A percentile compares a stretch with the other conserved stretches of the same genome.
phyloP scores from a whole-genome alignment of 2,113 vertebrate species.

The Kryptolebias marmoratus region DNA sequence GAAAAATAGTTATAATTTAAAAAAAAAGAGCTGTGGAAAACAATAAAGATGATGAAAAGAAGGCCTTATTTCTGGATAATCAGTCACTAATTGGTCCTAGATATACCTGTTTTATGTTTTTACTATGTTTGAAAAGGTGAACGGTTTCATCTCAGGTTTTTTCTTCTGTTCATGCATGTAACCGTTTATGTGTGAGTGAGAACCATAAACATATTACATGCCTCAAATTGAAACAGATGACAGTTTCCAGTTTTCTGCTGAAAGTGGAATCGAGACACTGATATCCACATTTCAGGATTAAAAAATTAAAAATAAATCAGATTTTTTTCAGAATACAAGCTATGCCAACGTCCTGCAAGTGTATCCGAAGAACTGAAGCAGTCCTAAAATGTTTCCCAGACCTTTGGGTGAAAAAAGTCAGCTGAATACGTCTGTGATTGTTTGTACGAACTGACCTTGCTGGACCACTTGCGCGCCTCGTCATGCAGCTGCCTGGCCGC shows the following conservation, averaged over 20 bases:
- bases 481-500: slow-evolving; percentile 96
- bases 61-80: background rate
- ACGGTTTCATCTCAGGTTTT: slow-evolving; percentile 1
- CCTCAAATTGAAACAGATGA: slow-evolving; percentile 62
- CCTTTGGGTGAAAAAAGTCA: background rate
- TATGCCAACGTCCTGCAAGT: background rate
- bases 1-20: slow-evolving; percentile 8
- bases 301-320: slow-evolving; percentile 24
- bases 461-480: slow-evolving; percentile 99
- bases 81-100: background rate
- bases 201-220: slow-evolving; percentile 30
- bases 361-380: too few relatives aligned
- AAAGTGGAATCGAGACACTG: slow-evolving; percentile 67
- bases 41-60: background rate
- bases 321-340: slow-evolving; percentile 19
- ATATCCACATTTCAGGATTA: slow-evolving; percentile 66
- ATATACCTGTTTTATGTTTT: background rate
- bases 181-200: background rate
- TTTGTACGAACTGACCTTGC: slow-evolving; percentile 78
- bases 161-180: slow-evolving; percentile 3
- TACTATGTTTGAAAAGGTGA: background rate
- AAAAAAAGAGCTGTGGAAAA: background rate
- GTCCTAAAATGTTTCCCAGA: background rate
- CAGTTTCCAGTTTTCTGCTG: slow-evolving; percentile 71
- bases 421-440: background rate